Evolutionary conservation across 2,888 invertebrate genomes (phyloP).

Genomic region (Phengaris alcon): DNA sequence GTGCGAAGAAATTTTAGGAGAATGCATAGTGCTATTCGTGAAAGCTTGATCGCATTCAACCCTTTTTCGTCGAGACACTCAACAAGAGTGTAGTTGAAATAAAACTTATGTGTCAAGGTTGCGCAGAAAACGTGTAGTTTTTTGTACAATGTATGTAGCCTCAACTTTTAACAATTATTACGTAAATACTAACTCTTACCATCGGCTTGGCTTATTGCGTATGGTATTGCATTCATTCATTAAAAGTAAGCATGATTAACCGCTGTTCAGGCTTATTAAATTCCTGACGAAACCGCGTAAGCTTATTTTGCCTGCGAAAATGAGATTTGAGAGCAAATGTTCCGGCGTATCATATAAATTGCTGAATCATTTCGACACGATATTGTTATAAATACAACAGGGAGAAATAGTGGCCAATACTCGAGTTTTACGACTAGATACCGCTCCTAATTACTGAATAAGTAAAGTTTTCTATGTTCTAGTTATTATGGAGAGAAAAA

Average conservation of each 20-base stretch:
- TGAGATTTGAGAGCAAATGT: conserved; percentile 58
- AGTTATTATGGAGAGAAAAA: neutral
- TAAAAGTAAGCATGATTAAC: too few relatives aligned
- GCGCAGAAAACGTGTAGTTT: neutral
- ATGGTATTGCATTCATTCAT: neutral
- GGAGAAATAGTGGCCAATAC: neutral
- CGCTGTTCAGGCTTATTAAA: conserved; percentile 55
- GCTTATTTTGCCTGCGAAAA: conserved; percentile 71
- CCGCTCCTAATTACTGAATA: neutral
- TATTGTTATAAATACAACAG: neutral
- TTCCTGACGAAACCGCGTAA: conserved; percentile 70
- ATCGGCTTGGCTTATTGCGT: neutral
- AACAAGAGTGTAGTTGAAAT: neutral
- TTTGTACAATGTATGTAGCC: neutral
- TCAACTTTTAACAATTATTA: neutral
- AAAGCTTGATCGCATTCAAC: neutral
- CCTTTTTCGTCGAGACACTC: neutral
- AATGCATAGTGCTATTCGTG: neutral
- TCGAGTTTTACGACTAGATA: neutral
- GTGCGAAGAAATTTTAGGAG: too few relatives aligned
- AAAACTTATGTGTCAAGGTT: neutral
- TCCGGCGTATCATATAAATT: conserved; percentile 63
- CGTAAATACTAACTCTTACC: neutral
- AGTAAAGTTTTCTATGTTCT: neutral
- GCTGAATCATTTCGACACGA: conserved; percentile 14